Evolutionary conservation across 2,113 vertebrate genomes (phyloP).

Genomic region (Chaenogobius annularis): DNA sequence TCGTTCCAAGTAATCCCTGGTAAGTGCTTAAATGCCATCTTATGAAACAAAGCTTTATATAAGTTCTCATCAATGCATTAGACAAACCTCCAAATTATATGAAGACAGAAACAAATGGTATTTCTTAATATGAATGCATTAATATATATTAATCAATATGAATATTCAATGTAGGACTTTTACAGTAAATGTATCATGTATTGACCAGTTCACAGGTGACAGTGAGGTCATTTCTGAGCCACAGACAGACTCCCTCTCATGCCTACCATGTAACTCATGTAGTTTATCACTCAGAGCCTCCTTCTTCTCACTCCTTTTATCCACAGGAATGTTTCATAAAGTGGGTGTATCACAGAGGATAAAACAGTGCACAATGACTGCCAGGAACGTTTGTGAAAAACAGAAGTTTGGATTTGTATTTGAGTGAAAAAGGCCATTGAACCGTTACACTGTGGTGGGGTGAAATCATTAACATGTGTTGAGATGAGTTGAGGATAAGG

Average conservation of each 20-base stretch:
- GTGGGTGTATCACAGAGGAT: conserved; percentile 36
- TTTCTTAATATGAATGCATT: no score
- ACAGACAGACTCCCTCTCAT: conserved; percentile 19
- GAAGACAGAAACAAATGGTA: neutral
- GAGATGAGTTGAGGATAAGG: conserved; percentile 22
- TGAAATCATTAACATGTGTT: conserved; percentile 9
- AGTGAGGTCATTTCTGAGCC: conserved; percentile 27
- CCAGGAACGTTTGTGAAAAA: conserved; percentile 11
- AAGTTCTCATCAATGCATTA: neutral
- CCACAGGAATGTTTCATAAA: conserved; percentile 42
- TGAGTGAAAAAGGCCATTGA: conserved; percentile 11
- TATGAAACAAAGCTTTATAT: neutral
- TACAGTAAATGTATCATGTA: neutral
- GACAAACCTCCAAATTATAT: neutral
- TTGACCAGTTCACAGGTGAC: conserved; percentile 19
- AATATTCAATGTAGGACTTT: neutral
- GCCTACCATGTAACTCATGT: conserved; percentile 18
- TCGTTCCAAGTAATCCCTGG: no score
- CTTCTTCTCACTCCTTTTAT: conserved; percentile 20
- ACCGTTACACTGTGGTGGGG: conserved; percentile 5
- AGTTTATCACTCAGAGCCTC: conserved; percentile 40
- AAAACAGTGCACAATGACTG: conserved; percentile 18
- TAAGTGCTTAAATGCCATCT: neutral
- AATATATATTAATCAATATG: no score
- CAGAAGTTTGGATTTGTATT: conserved; percentile 5